Evolutionary conservation across 1,140 invertebrate species (phyloP).

Genomic region (Tetramorium parvispinum): DNA sequence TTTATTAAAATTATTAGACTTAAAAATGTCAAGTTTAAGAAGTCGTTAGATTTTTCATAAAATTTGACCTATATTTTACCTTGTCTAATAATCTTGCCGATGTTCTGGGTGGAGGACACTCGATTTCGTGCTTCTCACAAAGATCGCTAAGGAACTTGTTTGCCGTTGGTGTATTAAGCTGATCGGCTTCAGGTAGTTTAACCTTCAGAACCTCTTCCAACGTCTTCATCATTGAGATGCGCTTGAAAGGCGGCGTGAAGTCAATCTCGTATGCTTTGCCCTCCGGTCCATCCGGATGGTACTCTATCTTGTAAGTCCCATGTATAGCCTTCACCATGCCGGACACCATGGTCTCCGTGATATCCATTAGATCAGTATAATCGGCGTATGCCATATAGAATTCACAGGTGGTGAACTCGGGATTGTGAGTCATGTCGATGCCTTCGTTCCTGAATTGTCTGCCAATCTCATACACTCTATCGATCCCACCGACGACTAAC

Average conservation of each 20-base stretch:
- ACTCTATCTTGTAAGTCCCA: slow-evolving; percentile 93
- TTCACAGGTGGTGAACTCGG: slow-evolving; percentile 99
- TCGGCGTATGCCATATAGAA: slow-evolving; percentile 99
- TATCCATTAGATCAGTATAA: slow-evolving; percentile 97
- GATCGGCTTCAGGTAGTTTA: slow-evolving; percentile 92
- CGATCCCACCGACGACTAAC: slow-evolving; percentile 98
- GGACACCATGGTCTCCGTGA: slow-evolving; percentile 97
- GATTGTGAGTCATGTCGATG: slow-evolving; percentile 99
- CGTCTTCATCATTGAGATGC: slow-evolving; percentile 96
- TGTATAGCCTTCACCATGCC: slow-evolving; percentile 92
- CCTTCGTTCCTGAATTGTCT: slow-evolving; percentile 99
- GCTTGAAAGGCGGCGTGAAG: slow-evolving; percentile 98
- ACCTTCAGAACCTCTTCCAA: slow-evolving; percentile 94
- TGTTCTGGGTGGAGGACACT: slow-evolving; percentile 97
- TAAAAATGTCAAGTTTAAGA: neutral
- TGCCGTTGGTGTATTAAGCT: slow-evolving; percentile 89
- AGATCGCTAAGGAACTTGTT: slow-evolving; percentile 93
- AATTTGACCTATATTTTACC: slow-evolving; percentile 82
- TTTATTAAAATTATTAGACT: neutral
- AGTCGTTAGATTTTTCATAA: neutral
- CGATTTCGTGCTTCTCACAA: slow-evolving; percentile 94
- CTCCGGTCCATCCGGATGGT: slow-evolving; percentile 97
- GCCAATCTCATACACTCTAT: slow-evolving; percentile 99
- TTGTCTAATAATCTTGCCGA: slow-evolving; percentile 98
- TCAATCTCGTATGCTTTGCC: slow-evolving; percentile 94